Conservation (phyloP, 2,113 vertebrate species). For the Lepisosteus osseus region DNA sequence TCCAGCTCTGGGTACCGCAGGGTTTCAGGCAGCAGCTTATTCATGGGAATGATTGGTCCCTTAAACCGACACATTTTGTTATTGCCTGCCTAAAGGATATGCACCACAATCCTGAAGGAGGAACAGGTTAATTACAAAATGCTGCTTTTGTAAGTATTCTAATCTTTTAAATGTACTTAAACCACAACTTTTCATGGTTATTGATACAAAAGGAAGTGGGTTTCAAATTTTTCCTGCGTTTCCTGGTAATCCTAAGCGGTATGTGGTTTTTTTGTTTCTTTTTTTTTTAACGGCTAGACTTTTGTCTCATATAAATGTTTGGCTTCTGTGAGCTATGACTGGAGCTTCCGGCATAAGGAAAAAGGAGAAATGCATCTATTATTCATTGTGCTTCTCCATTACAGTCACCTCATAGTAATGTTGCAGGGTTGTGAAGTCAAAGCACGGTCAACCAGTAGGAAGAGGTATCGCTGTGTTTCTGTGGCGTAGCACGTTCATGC, state of each 20-base stretch:
- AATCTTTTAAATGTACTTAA: not conserved
- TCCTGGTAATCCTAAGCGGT: too few relatives aligned
- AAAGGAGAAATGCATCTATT: conserved; percentile 61
- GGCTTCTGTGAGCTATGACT: conserved; percentile 35
- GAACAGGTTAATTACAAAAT: conserved; percentile 4
- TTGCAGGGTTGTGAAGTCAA: conserved; percentile 27
- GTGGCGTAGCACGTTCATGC: conserved; percentile 14
- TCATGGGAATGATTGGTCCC: not conserved
- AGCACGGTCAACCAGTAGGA: conserved; percentile 36
- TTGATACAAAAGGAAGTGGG: too few relatives aligned
- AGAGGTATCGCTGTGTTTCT: conserved; percentile 45
- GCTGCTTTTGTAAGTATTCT: conserved; percentile 4
- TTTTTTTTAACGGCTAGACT: too few relatives aligned
- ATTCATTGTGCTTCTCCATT: conserved; percentile 59
- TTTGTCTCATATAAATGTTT: conserved; percentile 1
- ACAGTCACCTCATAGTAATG: conserved; percentile 40
- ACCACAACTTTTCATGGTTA: too few relatives aligned
- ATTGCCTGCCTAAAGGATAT: not conserved
- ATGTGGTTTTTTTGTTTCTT: too few relatives aligned
- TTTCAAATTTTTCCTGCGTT: too few relatives aligned
- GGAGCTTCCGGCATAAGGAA: conserved; percentile 26
- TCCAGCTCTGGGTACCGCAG: conserved; percentile 4
- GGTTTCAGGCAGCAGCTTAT: conserved; percentile 7
- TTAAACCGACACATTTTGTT: not conserved
- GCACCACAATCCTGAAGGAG: not conserved